Percentiles rank a stretch among this genome's conserved stretches.
These are phyloP conservation scores for Chaenogobius annularis DNA, from an alignment of 2,113 vertebrate species.

Conservation along the genomic window DNA sequence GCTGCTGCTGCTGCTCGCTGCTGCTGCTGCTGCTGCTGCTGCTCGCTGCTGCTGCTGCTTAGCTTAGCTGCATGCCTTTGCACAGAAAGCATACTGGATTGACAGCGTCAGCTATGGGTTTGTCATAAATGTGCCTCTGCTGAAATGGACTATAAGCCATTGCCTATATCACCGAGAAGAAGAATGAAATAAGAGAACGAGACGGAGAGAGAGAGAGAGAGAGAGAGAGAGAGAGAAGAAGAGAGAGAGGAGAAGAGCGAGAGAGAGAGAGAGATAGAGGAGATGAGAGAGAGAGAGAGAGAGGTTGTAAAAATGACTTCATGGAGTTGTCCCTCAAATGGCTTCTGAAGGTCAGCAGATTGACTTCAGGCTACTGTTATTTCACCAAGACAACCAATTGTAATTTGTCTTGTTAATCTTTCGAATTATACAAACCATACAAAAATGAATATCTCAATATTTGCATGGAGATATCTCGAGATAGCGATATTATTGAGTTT, in stretches of 20 bases:
- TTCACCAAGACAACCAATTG: slow-evolving; percentile 5
- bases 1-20: too few species aligned
- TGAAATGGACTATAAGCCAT: slow-evolving; percentile 63
- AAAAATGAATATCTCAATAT: too few species aligned
- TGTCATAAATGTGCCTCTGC: slow-evolving; percentile 64
- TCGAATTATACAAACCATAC: neutral
- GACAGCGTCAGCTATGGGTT: slow-evolving; percentile 58
- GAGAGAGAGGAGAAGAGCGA: slow-evolving; percentile 3
- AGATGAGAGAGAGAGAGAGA: slow-evolving; percentile 9
- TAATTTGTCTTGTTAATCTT: neutral
- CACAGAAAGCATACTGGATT: slow-evolving; percentile 10
- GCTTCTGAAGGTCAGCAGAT: slow-evolving; percentile 66
- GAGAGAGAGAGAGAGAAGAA: neutral
- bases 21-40: neutral
- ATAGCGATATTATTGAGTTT: too few species aligned
- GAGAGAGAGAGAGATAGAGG: neutral
- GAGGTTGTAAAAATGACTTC: slow-evolving; percentile 66
- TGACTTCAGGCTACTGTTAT: slow-evolving; percentile 27
- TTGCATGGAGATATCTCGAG: too few species aligned
- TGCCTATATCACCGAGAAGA: too few species aligned
- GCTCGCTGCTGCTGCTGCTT: too few species aligned
- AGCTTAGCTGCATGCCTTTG: too few species aligned
- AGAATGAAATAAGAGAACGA: too few species aligned
- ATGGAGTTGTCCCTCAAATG: slow-evolving; percentile 53
- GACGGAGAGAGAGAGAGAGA: slow-evolving; percentile 9